Percentiles rank a stretch among this genome's conserved stretches.
Evolutionary conservation across 2,113 vertebrate genomes (phyloP).

Genomic region (Galeopterus variegatus): DNA sequence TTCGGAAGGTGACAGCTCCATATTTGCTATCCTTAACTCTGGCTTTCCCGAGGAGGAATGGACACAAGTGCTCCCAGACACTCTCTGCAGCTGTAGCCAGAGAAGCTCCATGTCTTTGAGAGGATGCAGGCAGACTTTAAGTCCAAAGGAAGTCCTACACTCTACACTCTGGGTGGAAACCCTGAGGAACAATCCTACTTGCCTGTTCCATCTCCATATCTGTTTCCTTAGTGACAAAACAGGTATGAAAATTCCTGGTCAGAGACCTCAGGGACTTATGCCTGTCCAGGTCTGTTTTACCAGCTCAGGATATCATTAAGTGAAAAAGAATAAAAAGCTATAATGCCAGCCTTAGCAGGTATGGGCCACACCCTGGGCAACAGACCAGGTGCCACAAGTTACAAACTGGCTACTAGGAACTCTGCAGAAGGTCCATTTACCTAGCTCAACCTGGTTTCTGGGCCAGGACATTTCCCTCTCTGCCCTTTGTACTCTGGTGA

Average conservation of each 20-base stretch:
- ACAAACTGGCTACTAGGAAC: background rate
- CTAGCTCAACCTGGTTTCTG: background rate
- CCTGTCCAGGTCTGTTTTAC: background rate
- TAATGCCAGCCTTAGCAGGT: background rate
- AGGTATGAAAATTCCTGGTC: constrained; percentile 17
- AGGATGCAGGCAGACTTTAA: background rate
- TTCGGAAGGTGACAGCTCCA: background rate
- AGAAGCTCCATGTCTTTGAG: background rate
- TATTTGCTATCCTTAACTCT: background rate
- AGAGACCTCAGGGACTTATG: background rate
- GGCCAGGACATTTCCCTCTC: background rate
- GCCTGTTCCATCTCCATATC: background rate
- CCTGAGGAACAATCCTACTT: background rate
- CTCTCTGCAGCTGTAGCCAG: background rate
- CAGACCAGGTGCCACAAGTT: background rate
- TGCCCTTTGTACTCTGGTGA: background rate
- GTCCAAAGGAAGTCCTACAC: background rate
- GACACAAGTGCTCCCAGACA: background rate
- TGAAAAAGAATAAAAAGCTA: background rate
- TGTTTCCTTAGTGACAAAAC: constrained; percentile 14
- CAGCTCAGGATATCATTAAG: background rate
- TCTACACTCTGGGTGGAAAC: background rate
- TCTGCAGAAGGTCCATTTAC: background rate
- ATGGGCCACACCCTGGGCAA: background rate
- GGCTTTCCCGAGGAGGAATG: background rate